A percentile compares a stretch with the other conserved stretches of the same genome.
phyloP scores from a whole-genome alignment of 2,888 invertebrate species.

The Oasisia sp. region DNA sequence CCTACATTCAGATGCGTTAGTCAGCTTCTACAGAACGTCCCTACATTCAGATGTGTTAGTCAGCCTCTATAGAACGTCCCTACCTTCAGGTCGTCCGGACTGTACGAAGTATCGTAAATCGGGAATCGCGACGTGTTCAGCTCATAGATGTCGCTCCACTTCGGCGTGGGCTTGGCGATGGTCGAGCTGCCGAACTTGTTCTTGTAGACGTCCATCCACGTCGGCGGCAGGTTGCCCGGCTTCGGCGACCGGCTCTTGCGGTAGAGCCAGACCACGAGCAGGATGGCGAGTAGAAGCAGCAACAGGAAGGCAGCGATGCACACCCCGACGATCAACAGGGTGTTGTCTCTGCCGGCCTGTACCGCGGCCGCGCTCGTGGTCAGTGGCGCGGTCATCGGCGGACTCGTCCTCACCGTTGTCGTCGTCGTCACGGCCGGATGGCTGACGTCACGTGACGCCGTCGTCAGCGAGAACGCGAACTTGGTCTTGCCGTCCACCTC shows the following conservation, averaged over 20 bases:
- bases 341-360: background rate
- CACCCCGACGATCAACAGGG: constrained; percentile 43
- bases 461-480: constrained; percentile 43
- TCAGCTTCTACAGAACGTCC: too few relatives aligned
- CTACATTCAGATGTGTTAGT: too few relatives aligned
- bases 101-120: constrained; percentile 28
- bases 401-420: constrained; percentile 19
- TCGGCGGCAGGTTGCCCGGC: background rate
- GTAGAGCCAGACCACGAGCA: constrained; percentile 45
- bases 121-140: constrained; percentile 36
- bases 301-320: constrained; percentile 42
- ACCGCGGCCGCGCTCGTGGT: background rate
- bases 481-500: constrained; percentile 75
- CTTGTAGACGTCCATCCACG: constrained; percentile 36
- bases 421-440: constrained; percentile 14
- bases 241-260: constrained; percentile 36
- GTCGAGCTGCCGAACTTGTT: constrained; percentile 21
- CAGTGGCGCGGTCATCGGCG: background rate
- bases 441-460: constrained; percentile 34
- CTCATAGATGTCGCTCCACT: constrained; percentile 41
- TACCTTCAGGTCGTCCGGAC: constrained; percentile 34
- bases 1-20: too few relatives aligned
- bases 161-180: constrained; percentile 24
- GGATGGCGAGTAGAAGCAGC: constrained; percentile 45
- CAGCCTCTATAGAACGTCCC: background rate